Evolutionary conservation across 2,113 vertebrate species (phyloP), one percentile per base, ranked within the genome.

Genomic region (Arothron firmamentum): DNA sequence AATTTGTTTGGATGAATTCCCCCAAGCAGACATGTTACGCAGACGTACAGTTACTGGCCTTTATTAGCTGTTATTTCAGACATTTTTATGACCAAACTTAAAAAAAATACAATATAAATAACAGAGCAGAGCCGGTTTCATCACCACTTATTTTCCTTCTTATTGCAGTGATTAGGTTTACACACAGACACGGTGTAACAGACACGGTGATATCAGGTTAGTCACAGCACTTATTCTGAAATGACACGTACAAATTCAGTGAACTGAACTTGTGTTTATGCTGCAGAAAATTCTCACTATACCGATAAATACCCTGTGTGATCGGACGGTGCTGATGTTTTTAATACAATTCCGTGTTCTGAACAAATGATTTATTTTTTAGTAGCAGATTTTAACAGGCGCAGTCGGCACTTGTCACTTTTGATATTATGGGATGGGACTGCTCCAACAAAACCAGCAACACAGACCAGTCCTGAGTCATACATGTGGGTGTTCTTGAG

Each of bases 1-100:
- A 96, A 94, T 58, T 91, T 98, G 41, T 98, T 97, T 76, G 96
- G 96, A 67, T 98, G 87, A 94, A 8, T 64, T 65, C 23, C 52
- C n/a, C 5, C 19, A 55, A 47, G 38, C 52, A 59, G 54, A 23
- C 3, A 64, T 25, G 61, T 58, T 53, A 16, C 57, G 56, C 47
- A 20, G 18, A 46, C 20, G 52, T 31, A 34, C 48, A 41, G 53
- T 72, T 67, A 54, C 48, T 45, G 65, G 57, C 45, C 68, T 45
- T 45, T 45, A 45, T 45, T 14, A 15, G 43, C 43, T 45, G 14
- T 16, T 16, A 16, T 45, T 45, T 79, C 49, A 62, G 63, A 63
- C 58, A 10, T 62, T 69, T 75, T 60, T 42, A 56, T 23, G 18
- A 59, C 31, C 52, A 19, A 13, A 10, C 63, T 73, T 43, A 14